Evolutionary conservation across 2,113 vertebrate genomes (phyloP).

Genomic region (Catagonus wagneri): DNA sequence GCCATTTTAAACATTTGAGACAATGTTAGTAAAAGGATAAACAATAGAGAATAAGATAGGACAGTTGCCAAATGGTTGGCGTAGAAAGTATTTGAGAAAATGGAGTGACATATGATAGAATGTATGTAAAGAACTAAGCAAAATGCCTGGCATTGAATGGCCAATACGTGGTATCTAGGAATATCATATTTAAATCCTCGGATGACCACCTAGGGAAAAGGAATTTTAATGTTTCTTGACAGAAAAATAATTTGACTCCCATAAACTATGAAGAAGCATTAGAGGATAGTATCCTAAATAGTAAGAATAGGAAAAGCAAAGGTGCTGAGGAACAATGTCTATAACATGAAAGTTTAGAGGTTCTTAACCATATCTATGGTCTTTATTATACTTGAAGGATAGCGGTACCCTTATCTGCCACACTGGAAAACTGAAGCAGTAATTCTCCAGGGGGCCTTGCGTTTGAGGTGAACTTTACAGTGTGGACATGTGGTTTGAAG

Average conservation of each 20-base stretch:
- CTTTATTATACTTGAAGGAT: background rate
- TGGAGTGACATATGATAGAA: background rate
- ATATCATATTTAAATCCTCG: background rate
- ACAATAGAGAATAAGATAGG: background rate
- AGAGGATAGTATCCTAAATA: background rate
- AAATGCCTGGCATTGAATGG: background rate
- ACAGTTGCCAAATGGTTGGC: background rate
- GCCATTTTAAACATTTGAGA: background rate
- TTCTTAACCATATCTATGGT: background rate
- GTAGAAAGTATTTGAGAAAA: background rate
- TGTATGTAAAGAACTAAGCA: background rate
- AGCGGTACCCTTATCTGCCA: background rate
- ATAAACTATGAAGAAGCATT: background rate
- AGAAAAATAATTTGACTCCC: background rate
- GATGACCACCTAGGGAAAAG: background rate
- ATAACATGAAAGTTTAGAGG: background rate
- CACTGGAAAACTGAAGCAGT: background rate
- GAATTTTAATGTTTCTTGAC: background rate
- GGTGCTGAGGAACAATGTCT: background rate
- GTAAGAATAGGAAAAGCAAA: background rate
- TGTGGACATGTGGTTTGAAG: background rate
- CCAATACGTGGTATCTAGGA: background rate
- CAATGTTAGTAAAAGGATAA: background rate
- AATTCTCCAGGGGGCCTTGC: background rate
- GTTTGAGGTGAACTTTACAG: background rate